A percentile compares a stretch with the other conserved stretches of the same genome.
phyloP scores from a whole-genome alignment of 2,888 invertebrate genomes.

The Macrophya annulata region DNA sequence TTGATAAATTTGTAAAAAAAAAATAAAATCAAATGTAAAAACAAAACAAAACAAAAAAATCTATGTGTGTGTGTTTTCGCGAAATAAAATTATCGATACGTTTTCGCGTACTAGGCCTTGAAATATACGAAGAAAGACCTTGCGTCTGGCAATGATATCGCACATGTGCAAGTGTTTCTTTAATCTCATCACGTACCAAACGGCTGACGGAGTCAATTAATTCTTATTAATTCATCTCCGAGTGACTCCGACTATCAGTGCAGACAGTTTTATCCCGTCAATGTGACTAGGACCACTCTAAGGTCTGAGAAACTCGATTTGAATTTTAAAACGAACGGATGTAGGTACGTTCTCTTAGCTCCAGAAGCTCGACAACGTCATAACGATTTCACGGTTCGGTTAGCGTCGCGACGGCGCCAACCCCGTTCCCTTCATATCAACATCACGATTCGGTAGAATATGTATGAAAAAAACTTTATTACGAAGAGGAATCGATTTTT shows the following conservation, averaged over 20 bases:
- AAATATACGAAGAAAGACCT: not conserved
- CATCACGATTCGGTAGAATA: not conserved
- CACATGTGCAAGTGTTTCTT: not conserved
- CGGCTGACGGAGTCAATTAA: conserved; percentile 50
- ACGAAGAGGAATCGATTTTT: not conserved
- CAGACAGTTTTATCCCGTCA: conserved; percentile 22
- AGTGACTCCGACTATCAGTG: not conserved
- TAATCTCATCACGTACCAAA: conserved; percentile 41
- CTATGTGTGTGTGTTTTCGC: not conserved
- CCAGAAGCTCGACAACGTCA: conserved; percentile 8
- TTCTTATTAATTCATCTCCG: conserved; percentile 53
- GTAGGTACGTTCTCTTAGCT: not conserved
- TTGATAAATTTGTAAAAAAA: no score
- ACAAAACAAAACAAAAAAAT: no score
- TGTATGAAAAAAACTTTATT: not conserved
- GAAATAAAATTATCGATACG: not conserved
- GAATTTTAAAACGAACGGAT: conserved; percentile 46
- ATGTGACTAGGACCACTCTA: conserved; percentile 1
- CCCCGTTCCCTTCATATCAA: not conserved
- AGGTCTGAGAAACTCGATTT: conserved; percentile 8
- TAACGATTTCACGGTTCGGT: conserved; percentile 35
- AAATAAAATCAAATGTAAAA: no score
- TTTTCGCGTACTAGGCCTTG: not conserved
- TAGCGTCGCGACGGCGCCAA: conserved; percentile 22
- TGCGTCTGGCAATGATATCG: conserved; percentile 24